Conservation (phyloP, 2,797 vertebrate species). For the Schizothorax lantsangensis region DNA sequence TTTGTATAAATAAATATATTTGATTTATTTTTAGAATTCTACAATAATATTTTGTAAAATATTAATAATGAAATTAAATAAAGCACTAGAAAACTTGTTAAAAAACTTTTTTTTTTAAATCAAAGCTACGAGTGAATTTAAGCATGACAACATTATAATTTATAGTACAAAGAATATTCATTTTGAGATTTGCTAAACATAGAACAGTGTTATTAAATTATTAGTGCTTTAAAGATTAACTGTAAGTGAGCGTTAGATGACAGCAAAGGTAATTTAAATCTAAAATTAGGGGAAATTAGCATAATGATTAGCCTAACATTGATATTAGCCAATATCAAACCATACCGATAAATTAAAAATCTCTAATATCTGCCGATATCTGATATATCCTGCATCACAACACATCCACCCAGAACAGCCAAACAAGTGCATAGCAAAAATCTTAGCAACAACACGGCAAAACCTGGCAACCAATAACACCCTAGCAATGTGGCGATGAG, state of each 20-base stretch:
- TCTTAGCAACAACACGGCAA: neutral
- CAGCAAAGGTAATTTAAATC: neutral
- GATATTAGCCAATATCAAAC: neutral
- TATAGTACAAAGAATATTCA: neutral
- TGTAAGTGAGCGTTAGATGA: neutral
- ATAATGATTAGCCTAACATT: neutral
- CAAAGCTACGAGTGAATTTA: neutral
- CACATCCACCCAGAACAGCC: neutral
- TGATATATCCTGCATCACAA: neutral
- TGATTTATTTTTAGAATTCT: neutral
- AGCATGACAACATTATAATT: neutral
- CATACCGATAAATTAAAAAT: neutral
- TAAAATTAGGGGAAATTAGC: neutral
- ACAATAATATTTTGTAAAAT: neutral
- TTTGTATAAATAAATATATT: neutral
- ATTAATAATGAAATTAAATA: no score
- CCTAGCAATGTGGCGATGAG: no score
- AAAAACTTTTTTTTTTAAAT: no score
- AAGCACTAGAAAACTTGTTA: neutral
- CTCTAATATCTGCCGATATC: neutral
- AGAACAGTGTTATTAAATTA: neutral
- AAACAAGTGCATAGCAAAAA: neutral
- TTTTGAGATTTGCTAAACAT: neutral
- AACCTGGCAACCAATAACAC: neutral
- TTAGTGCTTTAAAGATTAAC: neutral